A percentile compares a stretch with the other conserved stretches of the same genome.
Evolutionary conservation across 2,797 vertebrate species (phyloP).

Genomic region (Parauchenoglanis ngamensis): DNA sequence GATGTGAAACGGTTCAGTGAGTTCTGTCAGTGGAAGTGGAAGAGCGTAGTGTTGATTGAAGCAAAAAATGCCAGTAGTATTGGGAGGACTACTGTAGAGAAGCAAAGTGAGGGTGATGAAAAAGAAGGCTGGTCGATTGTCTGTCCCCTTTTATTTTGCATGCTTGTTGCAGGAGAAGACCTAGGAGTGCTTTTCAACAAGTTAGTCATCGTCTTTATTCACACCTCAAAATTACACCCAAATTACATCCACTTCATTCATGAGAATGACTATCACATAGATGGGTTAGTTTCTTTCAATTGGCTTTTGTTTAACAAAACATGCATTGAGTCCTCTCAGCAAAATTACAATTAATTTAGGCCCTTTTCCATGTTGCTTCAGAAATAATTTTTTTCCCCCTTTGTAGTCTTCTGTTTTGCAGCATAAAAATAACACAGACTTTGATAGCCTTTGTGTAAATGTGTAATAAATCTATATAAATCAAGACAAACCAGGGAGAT

Average conservation of each 20-base stretch:
- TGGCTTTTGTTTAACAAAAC: constrained; percentile 33
- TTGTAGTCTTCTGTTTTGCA: background rate
- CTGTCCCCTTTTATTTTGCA: constrained; percentile 30
- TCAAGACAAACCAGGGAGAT: background rate
- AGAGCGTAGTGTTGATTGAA: constrained; percentile 16
- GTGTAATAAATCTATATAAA: background rate
- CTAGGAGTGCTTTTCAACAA: constrained; percentile 32
- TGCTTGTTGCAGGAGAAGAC: constrained; percentile 5
- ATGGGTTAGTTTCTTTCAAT: constrained; percentile 35
- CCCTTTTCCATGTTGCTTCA: background rate
- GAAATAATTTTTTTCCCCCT: background rate
- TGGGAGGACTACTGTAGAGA: background rate
- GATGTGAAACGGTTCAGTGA: constrained; percentile 24
- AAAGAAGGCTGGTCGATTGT: constrained; percentile 29
- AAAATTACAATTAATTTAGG: constrained; percentile 21
- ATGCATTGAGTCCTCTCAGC: constrained; percentile 18
- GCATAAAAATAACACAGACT: background rate
- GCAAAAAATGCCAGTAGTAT: constrained; percentile 15
- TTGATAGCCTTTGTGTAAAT: background rate
- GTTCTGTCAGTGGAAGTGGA: constrained; percentile 10
- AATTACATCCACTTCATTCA: constrained; percentile 39
- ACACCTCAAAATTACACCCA: constrained; percentile 31
- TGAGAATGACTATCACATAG: constrained; percentile 16
- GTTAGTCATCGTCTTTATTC: constrained; percentile 31
- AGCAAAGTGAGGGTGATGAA: constrained; percentile 21